These are phyloP conservation scores for Baronia brevicornis DNA, from an alignment of 2,888 invertebrate genomes.

Conservation along the genomic window DNA sequence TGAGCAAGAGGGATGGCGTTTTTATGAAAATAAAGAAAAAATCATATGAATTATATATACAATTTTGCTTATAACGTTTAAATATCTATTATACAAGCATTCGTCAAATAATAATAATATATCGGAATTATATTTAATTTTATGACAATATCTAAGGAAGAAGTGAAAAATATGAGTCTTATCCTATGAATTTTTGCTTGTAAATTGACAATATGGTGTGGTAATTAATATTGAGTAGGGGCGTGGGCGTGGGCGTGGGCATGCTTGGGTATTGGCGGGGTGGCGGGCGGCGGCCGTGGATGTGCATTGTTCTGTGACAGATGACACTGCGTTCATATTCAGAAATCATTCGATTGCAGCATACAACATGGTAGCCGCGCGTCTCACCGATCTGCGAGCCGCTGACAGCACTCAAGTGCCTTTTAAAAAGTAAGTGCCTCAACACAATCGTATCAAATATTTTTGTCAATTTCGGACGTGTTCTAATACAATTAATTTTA, in stretches of 20 bases:
- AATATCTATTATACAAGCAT: slow-evolving; percentile 8
- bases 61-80: too few relatives aligned
- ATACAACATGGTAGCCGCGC: slow-evolving; percentile 98
- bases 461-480: slow-evolving; percentile 1
- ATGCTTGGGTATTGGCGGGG: slow-evolving; percentile 25
- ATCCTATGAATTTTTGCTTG: slow-evolving; percentile 37
- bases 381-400: slow-evolving; percentile 94
- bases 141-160: too few relatives aligned
- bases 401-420: slow-evolving; percentile 97
- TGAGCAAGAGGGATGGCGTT: too few relatives aligned
- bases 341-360: slow-evolving; percentile 90
- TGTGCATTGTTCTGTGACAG: slow-evolving; percentile 19
- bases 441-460: slow-evolving; percentile 9
- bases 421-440: slow-evolving; percentile 95
- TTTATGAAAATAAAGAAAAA: too few relatives aligned
- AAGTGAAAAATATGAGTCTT: slow-evolving; percentile 16
- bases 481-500: slow-evolving; percentile 19
- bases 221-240: slow-evolving; percentile 29
- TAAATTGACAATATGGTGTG: slow-evolving; percentile 74
- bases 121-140: too few relatives aligned
- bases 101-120: slow-evolving; percentile 1
- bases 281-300: slow-evolving; percentile 29
- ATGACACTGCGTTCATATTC: slow-evolving; percentile 65
- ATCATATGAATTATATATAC: too few relatives aligned
- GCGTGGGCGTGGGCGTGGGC: slow-evolving; percentile 30